Conservation (phyloP, 2,113 vertebrate species). For the Serilophus lunatus region DNA sequence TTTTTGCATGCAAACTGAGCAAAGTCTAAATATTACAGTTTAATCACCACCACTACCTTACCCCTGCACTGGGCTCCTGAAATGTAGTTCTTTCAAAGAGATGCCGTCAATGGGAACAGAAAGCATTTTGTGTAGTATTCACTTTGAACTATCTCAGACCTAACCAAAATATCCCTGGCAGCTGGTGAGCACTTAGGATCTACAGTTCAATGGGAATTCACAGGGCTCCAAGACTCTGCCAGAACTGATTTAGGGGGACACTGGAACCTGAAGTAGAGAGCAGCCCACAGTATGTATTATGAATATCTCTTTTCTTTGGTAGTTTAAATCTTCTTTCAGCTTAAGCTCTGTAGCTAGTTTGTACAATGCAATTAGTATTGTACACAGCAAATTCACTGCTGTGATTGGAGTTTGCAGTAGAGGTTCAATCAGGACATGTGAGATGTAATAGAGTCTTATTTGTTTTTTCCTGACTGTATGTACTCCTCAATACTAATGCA, state of each 20-base stretch:
- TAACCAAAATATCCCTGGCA: neutral
- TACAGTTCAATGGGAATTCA: neutral
- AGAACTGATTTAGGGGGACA: neutral
- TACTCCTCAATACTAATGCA: neutral
- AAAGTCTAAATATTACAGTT: neutral
- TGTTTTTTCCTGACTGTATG: neutral
- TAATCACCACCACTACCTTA: neutral
- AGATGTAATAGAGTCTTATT: neutral
- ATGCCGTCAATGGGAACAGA: neutral
- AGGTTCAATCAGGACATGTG: neutral
- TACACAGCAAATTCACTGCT: constrained; percentile 31
- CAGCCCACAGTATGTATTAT: neutral
- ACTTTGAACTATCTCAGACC: neutral
- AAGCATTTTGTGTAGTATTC: neutral
- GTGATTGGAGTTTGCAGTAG: neutral
- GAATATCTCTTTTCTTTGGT: neutral
- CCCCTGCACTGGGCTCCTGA: neutral
- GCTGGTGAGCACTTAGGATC: neutral
- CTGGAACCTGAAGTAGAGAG: neutral
- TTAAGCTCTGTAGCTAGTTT: neutral
- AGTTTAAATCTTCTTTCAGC: neutral
- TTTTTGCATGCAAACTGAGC: neutral
- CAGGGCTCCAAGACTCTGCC: neutral
- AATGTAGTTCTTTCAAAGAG: neutral
- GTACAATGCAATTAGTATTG: neutral